Percentiles rank a stretch among this genome's conserved stretches.
Conservation (phyloP, 2,797 vertebrate genomes). For the Garrulus glandarius region DNA sequence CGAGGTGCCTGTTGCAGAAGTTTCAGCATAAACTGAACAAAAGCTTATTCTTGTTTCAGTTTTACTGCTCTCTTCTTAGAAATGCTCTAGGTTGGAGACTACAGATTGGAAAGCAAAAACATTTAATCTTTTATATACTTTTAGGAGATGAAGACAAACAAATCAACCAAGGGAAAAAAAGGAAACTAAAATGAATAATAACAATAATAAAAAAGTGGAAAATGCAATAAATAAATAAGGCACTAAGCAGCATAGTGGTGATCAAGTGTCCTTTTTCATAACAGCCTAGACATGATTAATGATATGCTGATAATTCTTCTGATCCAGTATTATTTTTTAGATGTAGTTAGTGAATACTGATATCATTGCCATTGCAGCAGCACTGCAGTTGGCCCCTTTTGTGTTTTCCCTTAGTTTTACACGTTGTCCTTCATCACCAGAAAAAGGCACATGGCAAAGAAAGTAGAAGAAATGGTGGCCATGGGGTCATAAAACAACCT, state of each 20-base stretch:
- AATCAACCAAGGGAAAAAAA: neutral
- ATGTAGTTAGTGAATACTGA: neutral
- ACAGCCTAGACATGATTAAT: neutral
- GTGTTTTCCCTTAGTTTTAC: neutral
- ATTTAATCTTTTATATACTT: neutral
- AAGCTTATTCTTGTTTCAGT: neutral
- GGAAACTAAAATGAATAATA: neutral
- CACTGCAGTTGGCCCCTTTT: neutral
- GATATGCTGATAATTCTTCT: neutral
- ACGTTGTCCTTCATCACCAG: neutral
- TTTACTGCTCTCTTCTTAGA: neutral
- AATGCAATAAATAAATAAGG: neutral
- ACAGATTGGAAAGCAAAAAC: neutral
- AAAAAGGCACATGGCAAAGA: neutral
- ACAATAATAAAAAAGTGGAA: neutral
- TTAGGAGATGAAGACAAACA: neutral
- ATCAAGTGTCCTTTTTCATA: neutral
- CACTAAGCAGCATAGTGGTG: neutral
- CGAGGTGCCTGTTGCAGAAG: neutral
- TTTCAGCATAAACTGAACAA: neutral
- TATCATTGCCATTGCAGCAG: neutral
- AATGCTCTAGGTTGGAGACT: neutral
- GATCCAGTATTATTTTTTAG: neutral
- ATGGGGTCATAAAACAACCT: neutral
- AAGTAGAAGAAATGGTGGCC: neutral